Base-by-base conservation (phyloP, 64 coral and sea anemone species). In the Actinia equina region DNA sequence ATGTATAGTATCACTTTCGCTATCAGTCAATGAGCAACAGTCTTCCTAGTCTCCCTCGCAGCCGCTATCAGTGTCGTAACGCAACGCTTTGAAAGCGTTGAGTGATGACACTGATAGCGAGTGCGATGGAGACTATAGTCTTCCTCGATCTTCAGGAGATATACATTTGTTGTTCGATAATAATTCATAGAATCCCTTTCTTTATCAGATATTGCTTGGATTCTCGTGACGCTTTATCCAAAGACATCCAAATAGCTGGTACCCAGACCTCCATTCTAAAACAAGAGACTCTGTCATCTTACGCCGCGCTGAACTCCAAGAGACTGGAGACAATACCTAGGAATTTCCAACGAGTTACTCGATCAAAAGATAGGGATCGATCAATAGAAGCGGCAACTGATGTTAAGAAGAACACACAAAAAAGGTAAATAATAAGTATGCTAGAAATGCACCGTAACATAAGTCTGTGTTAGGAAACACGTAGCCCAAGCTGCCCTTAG, bases 181-280 rank as follows among this genome's bases (percentile, higher is more conserved):
- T 88, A 3, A 17, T 80, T 17, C 30, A 37, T 37, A 37, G 30
- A 37, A 37, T 37, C 30, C 30, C 30, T 18, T 82, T 90, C 0
- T 8, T 22, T 27, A 71, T 82, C 85, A 92, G 90, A 42, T 92
- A 92, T 49, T 92, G 90, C 42, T 71, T 92, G 44, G 90, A 92
- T 46, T 69, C 63, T 44, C 84, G 86, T 76, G 43, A 62, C 23
- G 52, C 90, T 2, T 45, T 92, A 20, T 51, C 85, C 5, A 86
- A 83, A 77, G 90, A 92, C 80, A 82, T 59, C 6, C 59, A 92
- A 57, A 59, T 92, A 9, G 20, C 85, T 26, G 41, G 22, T 37
- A 61, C 80, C 16, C 90, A 92, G 17, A 82, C 76, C 52, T 82
- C 77, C 4, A 43, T 70, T 74, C 49, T 92, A 44, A 92, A 87